phyloP scores from a whole-genome alignment of 2,113 vertebrate genomes.

The Progne subis region DNA sequence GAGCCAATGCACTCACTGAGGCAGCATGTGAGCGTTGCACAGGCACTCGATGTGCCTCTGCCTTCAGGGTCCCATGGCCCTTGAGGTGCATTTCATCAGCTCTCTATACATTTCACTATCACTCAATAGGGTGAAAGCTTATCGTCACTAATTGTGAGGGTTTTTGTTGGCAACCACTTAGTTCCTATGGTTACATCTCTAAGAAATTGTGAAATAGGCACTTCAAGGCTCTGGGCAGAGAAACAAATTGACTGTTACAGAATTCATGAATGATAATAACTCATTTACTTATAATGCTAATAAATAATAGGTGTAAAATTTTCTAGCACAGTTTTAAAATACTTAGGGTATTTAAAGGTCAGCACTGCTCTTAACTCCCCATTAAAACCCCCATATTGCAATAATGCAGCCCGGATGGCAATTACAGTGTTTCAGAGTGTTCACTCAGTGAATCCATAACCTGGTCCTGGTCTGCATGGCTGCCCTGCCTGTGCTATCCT shows the following conservation, averaged over 20 bases:
- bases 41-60: not conserved
- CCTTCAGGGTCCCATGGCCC: not conserved
- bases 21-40: not conserved
- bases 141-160: slow-evolving; percentile 68
- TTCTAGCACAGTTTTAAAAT: slow-evolving; percentile 53
- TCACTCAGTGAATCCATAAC: slow-evolving; percentile 1
- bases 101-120: slow-evolving; percentile 44
- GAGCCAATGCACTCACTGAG: not conserved
- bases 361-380: slow-evolving; percentile 50
- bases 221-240: slow-evolving; percentile 68
- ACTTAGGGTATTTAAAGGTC: slow-evolving; percentile 70
- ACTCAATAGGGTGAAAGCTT: slow-evolving; percentile 62
- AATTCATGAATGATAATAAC: slow-evolving; percentile 76
- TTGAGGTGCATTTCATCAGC: slow-evolving; percentile 3
- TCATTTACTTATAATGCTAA: too few species aligned
- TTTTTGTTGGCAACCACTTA: slow-evolving; percentile 73
- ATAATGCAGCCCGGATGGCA: slow-evolving; percentile 46
- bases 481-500: not conserved
- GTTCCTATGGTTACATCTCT: slow-evolving; percentile 74
- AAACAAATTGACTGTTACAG: slow-evolving; percentile 69
- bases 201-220: slow-evolving; percentile 73
- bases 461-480: not conserved
- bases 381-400: slow-evolving; percentile 50
- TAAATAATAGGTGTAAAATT: slow-evolving; percentile 73
- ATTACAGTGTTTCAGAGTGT: slow-evolving; percentile 35